Evolutionary conservation across 2,797 vertebrate genomes (phyloP), one percentile per base, ranked within the genome.

Genomic region (Argyrosomus regius): DNA sequence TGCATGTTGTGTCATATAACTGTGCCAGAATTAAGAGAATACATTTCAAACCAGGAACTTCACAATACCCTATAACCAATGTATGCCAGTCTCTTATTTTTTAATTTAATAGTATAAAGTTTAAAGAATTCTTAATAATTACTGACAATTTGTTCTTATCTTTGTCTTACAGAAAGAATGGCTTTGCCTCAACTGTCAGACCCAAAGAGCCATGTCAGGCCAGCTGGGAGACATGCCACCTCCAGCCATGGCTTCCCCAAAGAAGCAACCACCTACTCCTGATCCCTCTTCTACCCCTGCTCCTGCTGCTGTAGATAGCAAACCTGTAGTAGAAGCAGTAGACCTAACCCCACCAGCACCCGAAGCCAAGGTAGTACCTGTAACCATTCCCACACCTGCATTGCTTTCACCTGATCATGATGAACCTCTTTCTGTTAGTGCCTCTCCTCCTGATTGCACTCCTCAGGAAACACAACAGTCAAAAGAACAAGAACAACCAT

Each of bases 181-280:
- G 98, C 96, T 99, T 72, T 99, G 98, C 89, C 96, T 99, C 94
- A 98, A 96, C 92, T 99, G 98, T 88, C 98, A 99, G 93, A 99
- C 97, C 49, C 96, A 97, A 90, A 96, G 98, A 94, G 97, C 98
- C 59, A 86, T 97, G 80, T 96, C 97, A 41, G 97, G 97, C 91
- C 97, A 98, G 72, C 96, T 98, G 84, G 98, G 96, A 75, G 96
- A 97, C 53, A 69, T 91, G 71, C 93, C 94, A 43, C 90, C 95
- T 86, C 85, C 87, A 0, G 80, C 87, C 0, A 85, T 89, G 90
- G 85, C 84, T 22, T 93, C 94, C 58, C 87, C 90, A 59, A 90
- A 92, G 86, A 95, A 94, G 78, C 89, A 91, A 74, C 90, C 90
- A 70, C 82, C 94, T 76, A 93, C 64, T 88, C 89, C 90, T 56